Conservation (phyloP, 2,888 invertebrate species). For the Eristalis arbustorum region DNA sequence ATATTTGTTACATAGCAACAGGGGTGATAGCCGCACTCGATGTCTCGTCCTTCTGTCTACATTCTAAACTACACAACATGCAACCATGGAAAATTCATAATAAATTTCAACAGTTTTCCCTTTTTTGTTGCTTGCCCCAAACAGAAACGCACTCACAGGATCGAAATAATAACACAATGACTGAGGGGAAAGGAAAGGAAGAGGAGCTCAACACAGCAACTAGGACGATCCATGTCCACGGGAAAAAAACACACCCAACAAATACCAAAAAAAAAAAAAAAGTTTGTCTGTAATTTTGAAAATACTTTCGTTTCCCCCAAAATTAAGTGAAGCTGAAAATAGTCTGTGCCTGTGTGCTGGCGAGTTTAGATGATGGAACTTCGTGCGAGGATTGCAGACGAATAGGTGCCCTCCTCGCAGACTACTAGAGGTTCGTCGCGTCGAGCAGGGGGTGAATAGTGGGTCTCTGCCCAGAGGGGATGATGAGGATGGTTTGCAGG, state of each 20-base stretch:
- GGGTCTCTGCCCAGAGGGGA: background rate
- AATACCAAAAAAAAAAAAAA: slow-evolving; percentile 40
- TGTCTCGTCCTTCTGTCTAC: slow-evolving; percentile 2
- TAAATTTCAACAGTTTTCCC: slow-evolving; percentile 42
- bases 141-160: slow-evolving; percentile 24
- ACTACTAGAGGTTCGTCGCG: background rate
- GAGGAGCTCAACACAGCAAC: background rate
- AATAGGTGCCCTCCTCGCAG: background rate
- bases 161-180: slow-evolving; percentile 37
- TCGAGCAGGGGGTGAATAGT: background rate
- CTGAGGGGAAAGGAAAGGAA: background rate
- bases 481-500: background rate
- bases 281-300: slow-evolving; percentile 70
- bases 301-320: slow-evolving; percentile 22
- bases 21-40: slow-evolving; percentile 27
- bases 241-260: background rate
- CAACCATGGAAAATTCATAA: slow-evolving; percentile 66
- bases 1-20: slow-evolving; percentile 24
- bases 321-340: slow-evolving; percentile 70
- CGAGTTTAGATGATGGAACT: slow-evolving; percentile 64
- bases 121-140: slow-evolving; percentile 17
- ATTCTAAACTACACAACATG: slow-evolving; percentile 35
- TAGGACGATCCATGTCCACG: slow-evolving; percentile 16
- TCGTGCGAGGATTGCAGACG: slow-evolving; percentile 32
- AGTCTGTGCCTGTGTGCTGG: slow-evolving; percentile 38